Percentiles rank a stretch among this genome's conserved stretches.
Evolutionary conservation across 2,113 vertebrate species (phyloP).

Genomic region (Eira barbara): DNA sequence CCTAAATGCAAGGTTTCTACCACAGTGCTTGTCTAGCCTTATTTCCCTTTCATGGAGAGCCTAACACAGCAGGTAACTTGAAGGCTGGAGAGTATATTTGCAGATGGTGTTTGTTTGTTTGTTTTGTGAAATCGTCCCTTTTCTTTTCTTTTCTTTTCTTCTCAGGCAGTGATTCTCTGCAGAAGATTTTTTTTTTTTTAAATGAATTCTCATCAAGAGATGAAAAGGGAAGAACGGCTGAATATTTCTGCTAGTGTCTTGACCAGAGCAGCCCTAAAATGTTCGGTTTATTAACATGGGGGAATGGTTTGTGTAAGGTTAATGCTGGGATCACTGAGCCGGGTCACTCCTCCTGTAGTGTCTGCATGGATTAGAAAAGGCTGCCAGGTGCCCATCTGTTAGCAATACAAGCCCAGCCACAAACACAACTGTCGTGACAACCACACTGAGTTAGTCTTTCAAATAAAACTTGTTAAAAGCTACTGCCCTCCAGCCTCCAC

Average conservation of each 20-base stretch:
- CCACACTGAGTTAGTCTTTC: slow-evolving; percentile 84
- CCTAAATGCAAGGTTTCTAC: slow-evolving; percentile 48
- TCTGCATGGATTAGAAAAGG: slow-evolving; percentile 77
- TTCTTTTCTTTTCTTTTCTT: background rate
- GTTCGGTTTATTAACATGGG: slow-evolving; percentile 74
- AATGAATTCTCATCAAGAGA: slow-evolving; percentile 28
- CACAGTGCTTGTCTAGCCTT: background rate
- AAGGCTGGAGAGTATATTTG: slow-evolving; percentile 49
- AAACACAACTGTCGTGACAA: slow-evolving; percentile 85
- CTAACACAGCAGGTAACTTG: slow-evolving; percentile 53
- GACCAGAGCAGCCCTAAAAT: slow-evolving; percentile 61
- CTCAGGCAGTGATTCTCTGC: slow-evolving; percentile 19
- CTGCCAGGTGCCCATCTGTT: slow-evolving; percentile 84
- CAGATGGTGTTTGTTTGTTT: background rate
- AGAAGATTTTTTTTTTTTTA: background rate
- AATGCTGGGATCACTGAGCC: slow-evolving; percentile 70
- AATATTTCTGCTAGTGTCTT: slow-evolving; percentile 66
- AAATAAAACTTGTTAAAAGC: slow-evolving; percentile 86
- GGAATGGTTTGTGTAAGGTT: slow-evolving; percentile 73
- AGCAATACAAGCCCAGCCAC: slow-evolving; percentile 81
- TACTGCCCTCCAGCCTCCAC: slow-evolving; percentile 81
- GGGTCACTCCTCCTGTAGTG: slow-evolving; percentile 74
- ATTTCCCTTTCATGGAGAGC: slow-evolving; percentile 61
- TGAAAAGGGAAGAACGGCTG: slow-evolving; percentile 22
- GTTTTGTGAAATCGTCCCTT: background rate